Evolutionary conservation across 1,140 invertebrate species (phyloP), one percentile per base, ranked within the genome.

Genomic region (Orchesella cincta): DNA sequence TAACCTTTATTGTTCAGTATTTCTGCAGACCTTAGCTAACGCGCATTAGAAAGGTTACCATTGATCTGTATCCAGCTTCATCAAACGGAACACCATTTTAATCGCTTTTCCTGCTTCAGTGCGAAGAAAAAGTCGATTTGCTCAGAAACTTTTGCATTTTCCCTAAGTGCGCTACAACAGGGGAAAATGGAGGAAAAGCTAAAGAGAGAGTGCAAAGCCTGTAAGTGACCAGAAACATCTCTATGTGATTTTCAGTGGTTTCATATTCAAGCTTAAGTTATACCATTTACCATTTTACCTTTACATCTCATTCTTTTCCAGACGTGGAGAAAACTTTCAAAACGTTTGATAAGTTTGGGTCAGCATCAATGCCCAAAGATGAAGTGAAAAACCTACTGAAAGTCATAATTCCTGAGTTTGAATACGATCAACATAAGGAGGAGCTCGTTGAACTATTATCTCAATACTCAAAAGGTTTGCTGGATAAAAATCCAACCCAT

Each of bases 301-400:
- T 51, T 12, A 12, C 46, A 14, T 51, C n/a, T 28, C 26, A 5
- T 73, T 12, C 2, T 46, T 51, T 46, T 71, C 16, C 51, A 80
- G 79, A 62, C 71, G 36, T 80, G 33, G 76, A 80, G 57, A 80
- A 80, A 52, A 51, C 75, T 31, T 80, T 80, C 76, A 77, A 80
- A 36, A 80, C 74, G 51, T 73, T 75, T 28, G 79, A 80, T 46
- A 73, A 39, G 12, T 33, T 34, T n/a, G 16, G 20, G 0, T 0
- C 74, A 0, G 79, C 73, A 14, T 76, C 79, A 28, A 64, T 80
- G 1, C 14, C 39, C 31, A 73, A 29, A 18, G 64, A 36, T 1
- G 73, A 80, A 33, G 74, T 80, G 79, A 35, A 26, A 18, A 14
- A 35, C 18, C 74, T 80, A n/a, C 29, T 80, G 16, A 52, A 23